Percentiles rank a stretch among this genome's conserved stretches.
Conservation (phyloP, 2,888 invertebrate genomes). For the Spodoptera exigua region DNA sequence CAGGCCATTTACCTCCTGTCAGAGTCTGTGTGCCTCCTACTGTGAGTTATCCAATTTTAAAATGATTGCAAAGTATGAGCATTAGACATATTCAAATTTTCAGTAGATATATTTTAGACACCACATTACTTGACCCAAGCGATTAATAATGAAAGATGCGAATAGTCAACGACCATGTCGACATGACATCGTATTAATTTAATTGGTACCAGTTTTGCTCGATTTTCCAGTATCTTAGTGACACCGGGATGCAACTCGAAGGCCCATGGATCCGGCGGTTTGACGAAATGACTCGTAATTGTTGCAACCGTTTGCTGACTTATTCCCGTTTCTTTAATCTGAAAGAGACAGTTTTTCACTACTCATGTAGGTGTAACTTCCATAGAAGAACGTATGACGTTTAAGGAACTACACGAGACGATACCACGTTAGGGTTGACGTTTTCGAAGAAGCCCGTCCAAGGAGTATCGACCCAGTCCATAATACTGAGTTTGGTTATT, state of each 20-base stretch:
- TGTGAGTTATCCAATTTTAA: no score
- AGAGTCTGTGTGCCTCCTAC: no score
- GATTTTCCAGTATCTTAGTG: slow-evolving; percentile 68
- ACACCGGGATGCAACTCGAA: slow-evolving; percentile 83
- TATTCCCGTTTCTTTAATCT: slow-evolving; percentile 80
- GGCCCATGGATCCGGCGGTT: slow-evolving; percentile 80
- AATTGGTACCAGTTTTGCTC: slow-evolving; percentile 81
- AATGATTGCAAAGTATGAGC: no score
- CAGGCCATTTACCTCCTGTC: no score
- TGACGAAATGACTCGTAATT: slow-evolving; percentile 78
- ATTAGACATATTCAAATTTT: no score
- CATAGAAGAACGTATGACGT: no score
- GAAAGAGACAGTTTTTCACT: slow-evolving; percentile 4
- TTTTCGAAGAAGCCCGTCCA: slow-evolving; percentile 97
- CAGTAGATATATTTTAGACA: no score
- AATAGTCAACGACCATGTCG: no score
- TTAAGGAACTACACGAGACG: background rate
- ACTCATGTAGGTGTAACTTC: no score
- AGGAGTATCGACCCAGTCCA: slow-evolving; percentile 98
- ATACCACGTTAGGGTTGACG: slow-evolving; percentile 93
- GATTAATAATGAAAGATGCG: no score
- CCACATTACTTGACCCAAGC: no score
- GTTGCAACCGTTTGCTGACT: slow-evolving; percentile 69
- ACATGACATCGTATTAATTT: background rate
- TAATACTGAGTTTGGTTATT: slow-evolving; percentile 90